Evolutionary conservation across 2,888 invertebrate species (phyloP), one percentile per base, ranked within the genome.

Genomic region (Elegia similella): DNA sequence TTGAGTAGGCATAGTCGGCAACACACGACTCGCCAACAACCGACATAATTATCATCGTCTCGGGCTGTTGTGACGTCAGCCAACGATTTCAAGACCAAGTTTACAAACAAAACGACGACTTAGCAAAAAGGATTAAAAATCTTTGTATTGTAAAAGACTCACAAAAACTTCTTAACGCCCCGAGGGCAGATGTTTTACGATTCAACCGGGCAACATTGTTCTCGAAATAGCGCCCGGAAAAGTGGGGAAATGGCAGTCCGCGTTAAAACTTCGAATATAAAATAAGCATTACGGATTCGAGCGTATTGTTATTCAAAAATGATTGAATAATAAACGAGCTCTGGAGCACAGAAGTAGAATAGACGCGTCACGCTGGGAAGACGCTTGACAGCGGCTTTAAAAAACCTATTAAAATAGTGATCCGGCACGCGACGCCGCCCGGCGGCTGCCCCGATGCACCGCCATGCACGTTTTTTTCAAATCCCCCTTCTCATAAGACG

Each of bases 351-450:
- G 55, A 6, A 32, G 43, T 42, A 30, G 42, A 42, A 42, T 42
- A 29, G 38, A 38, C 62, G 67, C 65, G 65, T 67, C 74, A 73
- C 71, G 75, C 70, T 69, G 71, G 67, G 75, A 60, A 61, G 58
- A 63, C 68, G 63, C 64, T 60, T 72, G 62, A 65, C 66, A 61
- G 62, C 61, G 54, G 48, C 60, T 54, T 59, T 61, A 78, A 81
- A 83, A 80, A 81, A 74, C 69, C 70, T 70, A 80, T 80, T 75
- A 75, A 78, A 67, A 76, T 69, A 73, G 66, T 78, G 76, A 75
- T 72, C 69, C 75, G 85, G 88, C 89, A 88, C 89, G 89, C 87
- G 88, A 82, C 67, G 70, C 70, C 69, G 63, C 64, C 67, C 73
- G 68, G 67, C 63, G 8, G 56, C 55, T 59, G 57, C 64, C 66